phyloP scores from a whole-genome alignment of 2,797 vertebrate genomes.

The Acipenser transmontanus region DNA sequence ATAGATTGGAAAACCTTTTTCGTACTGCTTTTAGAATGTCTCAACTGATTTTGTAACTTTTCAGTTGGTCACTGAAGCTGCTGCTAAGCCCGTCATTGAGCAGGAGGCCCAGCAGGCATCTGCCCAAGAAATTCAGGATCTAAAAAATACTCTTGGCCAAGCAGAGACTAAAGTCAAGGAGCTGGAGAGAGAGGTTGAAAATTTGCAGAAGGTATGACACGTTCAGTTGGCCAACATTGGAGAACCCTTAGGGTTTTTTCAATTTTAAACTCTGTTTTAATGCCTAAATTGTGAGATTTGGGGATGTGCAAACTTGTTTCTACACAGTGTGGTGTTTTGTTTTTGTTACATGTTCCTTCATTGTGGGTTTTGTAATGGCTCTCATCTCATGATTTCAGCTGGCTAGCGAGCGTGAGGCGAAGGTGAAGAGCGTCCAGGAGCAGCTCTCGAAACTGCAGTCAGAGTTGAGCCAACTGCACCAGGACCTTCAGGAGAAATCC shows the following conservation, averaged over 20 bases:
- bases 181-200: conserved; percentile 79
- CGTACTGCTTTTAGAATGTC: too few species aligned
- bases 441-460: conserved; percentile 70
- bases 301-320: too few species aligned
- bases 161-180: conserved; percentile 71
- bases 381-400: conserved; percentile 45
- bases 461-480: conserved; percentile 72
- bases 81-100: conserved; percentile 67
- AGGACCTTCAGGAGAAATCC: conserved; percentile 83
- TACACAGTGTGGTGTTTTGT: too few species aligned
- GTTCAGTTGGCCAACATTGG: too few species aligned
- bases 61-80: conserved; percentile 64
- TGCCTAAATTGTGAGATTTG: too few species aligned
- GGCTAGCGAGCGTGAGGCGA: conserved; percentile 75
- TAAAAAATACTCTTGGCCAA: conserved; percentile 73
- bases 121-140: conserved; percentile 74
- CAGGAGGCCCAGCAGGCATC: conserved; percentile 77
- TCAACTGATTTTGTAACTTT: neutral
- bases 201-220: conserved; percentile 69
- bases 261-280: too few species aligned
- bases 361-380: too few species aligned
- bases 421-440: conserved; percentile 72
- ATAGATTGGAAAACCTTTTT: too few species aligned
- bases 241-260: too few species aligned
- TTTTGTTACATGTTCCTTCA: too few species aligned